Base-by-base conservation (phyloP, 2,797 vertebrate genomes). In the Pterois miles region DNA sequence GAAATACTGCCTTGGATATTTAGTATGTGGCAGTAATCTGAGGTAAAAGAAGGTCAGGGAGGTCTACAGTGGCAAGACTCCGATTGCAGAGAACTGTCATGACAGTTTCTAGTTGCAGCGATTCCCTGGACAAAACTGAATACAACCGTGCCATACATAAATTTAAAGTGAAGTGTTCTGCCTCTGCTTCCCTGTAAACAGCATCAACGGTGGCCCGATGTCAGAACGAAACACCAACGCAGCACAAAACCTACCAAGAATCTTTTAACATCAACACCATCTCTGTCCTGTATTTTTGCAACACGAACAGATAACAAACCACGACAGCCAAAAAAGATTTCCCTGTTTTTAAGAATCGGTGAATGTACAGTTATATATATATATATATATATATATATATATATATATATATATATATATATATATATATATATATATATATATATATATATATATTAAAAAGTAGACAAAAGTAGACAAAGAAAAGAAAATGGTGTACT, bases 141-240 rank as follows among this genome's bases (percentile, higher is more conserved):
- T 16, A 50, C 25, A 58, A 50, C 8, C 9, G 18, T 81, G 10
- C 64, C 3, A 65, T 62, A 50, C 1, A 68, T 60, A 16, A 29
- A 76, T 74, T 65, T 27, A 77, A 52, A 81, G 54, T 64, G 38
- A 81, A 60, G 20, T 58, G 31, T 62, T 81, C 62, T 79, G 59
- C 10, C 25, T 67, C 33, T 76, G 57, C 62, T 59, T 81, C 60
- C 14, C 38, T 18, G 27, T 31, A 46, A 76, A 64, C 36, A 56
- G 6, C 20, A 65, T 14, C 22, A 53, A 23, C 27, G 2, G 23
- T 18, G 20, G 36, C 20, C 4, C 4, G 2, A 18, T 43, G 52
- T 71, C 65, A 76, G 33, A 73, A 34, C 22, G 29, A 82, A 57
- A 81, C 46, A 62, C 6, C 18, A 64, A 56, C 63, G 11, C 60